Base-by-base conservation (phyloP, 2,797 vertebrate genomes). In the Sparus aurata region DNA sequence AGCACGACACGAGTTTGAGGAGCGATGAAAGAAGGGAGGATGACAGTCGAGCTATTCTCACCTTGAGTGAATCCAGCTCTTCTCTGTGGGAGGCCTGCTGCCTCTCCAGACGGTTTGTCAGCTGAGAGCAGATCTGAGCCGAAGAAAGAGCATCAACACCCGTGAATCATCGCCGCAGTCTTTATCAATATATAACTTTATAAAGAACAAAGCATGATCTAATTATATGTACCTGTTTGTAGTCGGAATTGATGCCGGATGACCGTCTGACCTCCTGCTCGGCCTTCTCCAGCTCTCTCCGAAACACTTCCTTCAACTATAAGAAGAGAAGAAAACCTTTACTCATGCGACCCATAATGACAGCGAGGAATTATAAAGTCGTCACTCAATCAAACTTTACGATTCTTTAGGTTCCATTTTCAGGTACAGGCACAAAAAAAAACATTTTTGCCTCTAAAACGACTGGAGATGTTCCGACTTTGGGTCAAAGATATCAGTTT, bases 301-400 rank as follows among this genome's bases (percentile, higher is more conserved):
- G 95, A 76, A 98, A 96, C 92, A 97, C 95, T 78, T 98, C 96
- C 88, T 99, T 99, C 30, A 98, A 84, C 98, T 99, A 83, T 3
- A 16, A 49, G 50, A 63, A 18, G 13, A 77, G 22, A 66, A 20
- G 9, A 49, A 49, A 78, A 17, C 16, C 7, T 16, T 73, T 1
- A 53, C 2, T 38, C 5, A 5, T 18, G 16, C 49, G 52, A 54
- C 5, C 53, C 9, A 2, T 7, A 45, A 62, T 4, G 15, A 17
- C 46, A 2, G 0, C 20, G n/a, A 69, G 10, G 3, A 9, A 34
- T 18, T 15, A n/a, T 6, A 1, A 25, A 50, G 11, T 17, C 20
- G 9, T 7, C 30, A 34, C 30, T 30, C 5, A 1, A 30, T 34
- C 30, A 7, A 34, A 34, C 30, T 34, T 34, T 34, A 30, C 27